Evolutionary conservation across 2,113 vertebrate species (phyloP).

Genomic region (Jacana jacana): DNA sequence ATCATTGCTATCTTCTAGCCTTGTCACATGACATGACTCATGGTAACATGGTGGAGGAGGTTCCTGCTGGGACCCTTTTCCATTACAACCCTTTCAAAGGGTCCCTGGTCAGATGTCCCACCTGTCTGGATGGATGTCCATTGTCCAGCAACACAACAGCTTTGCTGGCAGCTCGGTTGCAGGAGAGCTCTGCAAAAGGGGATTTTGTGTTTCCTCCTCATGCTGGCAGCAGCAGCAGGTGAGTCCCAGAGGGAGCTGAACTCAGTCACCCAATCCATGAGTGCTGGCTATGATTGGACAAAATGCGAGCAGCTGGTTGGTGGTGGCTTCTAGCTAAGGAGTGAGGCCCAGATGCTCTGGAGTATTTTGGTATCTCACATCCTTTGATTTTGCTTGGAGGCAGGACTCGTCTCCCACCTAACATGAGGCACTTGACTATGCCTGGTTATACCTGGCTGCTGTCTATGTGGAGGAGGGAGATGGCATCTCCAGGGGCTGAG

Average conservation of each 20-base stretch:
- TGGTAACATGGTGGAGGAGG: neutral
- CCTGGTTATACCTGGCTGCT: neutral
- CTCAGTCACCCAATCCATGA: neutral
- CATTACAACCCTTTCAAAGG: neutral
- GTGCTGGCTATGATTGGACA: neutral
- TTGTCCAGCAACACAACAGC: neutral
- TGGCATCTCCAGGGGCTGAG: neutral
- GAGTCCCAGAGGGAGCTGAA: neutral
- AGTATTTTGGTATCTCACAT: neutral
- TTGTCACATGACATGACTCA: neutral
- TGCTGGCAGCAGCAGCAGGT: neutral
- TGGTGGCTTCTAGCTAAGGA: neutral
- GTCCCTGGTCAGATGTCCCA: neutral
- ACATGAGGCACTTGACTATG: neutral
- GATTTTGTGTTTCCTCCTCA: neutral
- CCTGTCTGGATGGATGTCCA: neutral
- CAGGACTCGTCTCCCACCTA: neutral
- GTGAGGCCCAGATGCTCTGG: neutral
- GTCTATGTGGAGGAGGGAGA: neutral
- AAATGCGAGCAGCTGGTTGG: accelerated
- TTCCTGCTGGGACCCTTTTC: neutral
- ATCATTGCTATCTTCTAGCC: neutral
- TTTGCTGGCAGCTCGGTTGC: neutral
- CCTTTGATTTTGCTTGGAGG: neutral
- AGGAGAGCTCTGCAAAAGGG: neutral